phyloP scores from a whole-genome alignment of 1,140 invertebrate genomes.

The Trichonephila clavata region DNA sequence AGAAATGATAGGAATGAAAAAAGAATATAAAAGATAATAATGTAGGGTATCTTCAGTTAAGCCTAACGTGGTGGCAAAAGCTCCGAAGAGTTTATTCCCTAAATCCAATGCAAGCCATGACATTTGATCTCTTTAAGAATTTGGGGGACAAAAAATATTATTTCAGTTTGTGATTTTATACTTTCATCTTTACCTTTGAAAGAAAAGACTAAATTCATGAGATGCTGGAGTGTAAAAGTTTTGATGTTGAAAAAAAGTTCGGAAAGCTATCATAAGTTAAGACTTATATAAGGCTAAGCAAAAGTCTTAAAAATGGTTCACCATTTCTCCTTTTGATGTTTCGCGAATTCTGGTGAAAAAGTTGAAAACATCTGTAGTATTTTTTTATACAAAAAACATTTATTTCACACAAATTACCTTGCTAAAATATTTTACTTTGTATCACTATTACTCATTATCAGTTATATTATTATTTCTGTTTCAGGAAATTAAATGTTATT shows the following conservation, averaged over 20 bases:
- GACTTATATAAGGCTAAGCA: background rate
- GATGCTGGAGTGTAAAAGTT: conserved; percentile 60
- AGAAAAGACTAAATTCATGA: conserved; percentile 58
- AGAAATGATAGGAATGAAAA: background rate
- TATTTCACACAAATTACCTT: too few species aligned
- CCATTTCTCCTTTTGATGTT: background rate
- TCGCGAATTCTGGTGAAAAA: conserved; percentile 7
- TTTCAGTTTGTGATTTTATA: conserved; percentile 48
- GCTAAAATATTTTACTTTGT: too few species aligned
- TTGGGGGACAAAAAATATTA: conserved; percentile 20
- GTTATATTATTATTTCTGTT: too few species aligned
- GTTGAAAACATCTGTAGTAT: conserved; percentile 52
- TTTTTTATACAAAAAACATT: background rate
- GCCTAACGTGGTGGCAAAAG: conserved; percentile 62
- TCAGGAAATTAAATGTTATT: too few species aligned
- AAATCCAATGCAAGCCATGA: conserved; percentile 51
- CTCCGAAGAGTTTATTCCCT: conserved; percentile 59
- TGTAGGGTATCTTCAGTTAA: conserved; percentile 10
- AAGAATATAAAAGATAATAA: background rate
- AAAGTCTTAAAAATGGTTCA: background rate
- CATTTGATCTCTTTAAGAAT: conserved; percentile 64
- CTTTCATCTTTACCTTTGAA: conserved; percentile 57
- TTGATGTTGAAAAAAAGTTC: conserved; percentile 25
- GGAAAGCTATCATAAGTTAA: background rate
- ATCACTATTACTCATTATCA: too few species aligned